phyloP scores from a whole-genome alignment of 2,113 vertebrate genomes.

The Hippocampus zosterae region DNA sequence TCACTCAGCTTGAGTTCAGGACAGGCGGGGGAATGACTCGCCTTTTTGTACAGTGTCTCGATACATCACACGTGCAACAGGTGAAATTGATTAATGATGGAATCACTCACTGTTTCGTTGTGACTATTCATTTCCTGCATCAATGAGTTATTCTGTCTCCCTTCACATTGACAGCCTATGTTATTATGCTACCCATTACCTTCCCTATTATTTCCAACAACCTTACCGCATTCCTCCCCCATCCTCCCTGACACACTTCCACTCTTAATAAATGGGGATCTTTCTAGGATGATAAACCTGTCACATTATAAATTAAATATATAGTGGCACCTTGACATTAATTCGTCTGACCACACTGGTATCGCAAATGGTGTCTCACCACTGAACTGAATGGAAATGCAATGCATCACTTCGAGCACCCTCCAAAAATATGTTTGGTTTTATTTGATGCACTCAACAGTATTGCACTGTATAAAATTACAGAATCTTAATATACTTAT shows the following conservation, averaged over 20 bases:
- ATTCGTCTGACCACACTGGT: neutral
- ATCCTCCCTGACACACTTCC: neutral
- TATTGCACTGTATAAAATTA: no score
- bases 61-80: slow-evolving; percentile 8
- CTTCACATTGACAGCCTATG: neutral
- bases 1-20: slow-evolving; percentile 24
- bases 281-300: neutral
- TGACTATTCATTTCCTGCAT: neutral
- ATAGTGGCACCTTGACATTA: neutral
- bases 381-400: neutral
- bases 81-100: slow-evolving; percentile 6
- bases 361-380: neutral
- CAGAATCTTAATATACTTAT: no score
- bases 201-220: slow-evolving; percentile 1
- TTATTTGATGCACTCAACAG: no score
- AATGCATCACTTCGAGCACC: no score
- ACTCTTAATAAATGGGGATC: neutral
- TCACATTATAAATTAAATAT: neutral
- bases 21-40: slow-evolving; percentile 24
- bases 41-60: slow-evolving; percentile 11
- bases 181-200: neutral
- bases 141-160: neutral
- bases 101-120: slow-evolving; percentile 2
- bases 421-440: no score
- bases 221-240: neutral